Evolutionary conservation across 2,888 invertebrate genomes (phyloP), one percentile per base, ranked within the genome.

Genomic region (Neoaliturus tenellus): DNA sequence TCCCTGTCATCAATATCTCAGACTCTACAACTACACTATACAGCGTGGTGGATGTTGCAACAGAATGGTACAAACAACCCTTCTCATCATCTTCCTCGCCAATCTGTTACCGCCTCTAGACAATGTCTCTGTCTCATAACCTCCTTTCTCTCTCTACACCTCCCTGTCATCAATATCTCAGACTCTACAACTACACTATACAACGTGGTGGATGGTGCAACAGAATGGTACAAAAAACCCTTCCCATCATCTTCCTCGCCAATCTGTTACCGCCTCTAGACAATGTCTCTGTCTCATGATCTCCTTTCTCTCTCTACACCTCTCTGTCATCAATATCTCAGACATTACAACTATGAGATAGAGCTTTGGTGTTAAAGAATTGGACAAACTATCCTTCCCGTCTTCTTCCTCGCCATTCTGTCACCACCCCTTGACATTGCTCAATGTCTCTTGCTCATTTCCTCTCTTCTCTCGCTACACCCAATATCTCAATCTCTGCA

Each of bases 61-160:
- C 10, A 23, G 31, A 35, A 5, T 25, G 67, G 25, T 14, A 31
- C 58, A 58, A 28, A 12, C 48, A 48, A 3, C 48, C 48, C 48
- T 48, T 17, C 69, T n/a, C 69, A n/a, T 33, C 69, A 69, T 33
- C 33, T 6, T n/a, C 33, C 31, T 10, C 69, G n/a, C 69, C 69
- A 69, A 69, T 69, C 69, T 33, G 69, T 69, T 35, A 69, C 35
- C 8, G 35, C 69, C 69, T 69, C 69, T 6, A 58, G 33, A n/a
- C 69, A 31, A 3, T 33, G 8, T 33, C 35, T 69, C 69, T 28
- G 33, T 17, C 69, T 35, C 58, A 58, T 58, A 6, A 5, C 8
- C 58, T 58, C 48, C 48, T 17, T 14, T 3, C 48, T 10, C 48
- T 14, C 14, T 48, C 3, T 17, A 48, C 48, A 48, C n/a, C 14